phyloP scores from a whole-genome alignment of 2,888 invertebrate species.

The Eupeodes luniger region DNA sequence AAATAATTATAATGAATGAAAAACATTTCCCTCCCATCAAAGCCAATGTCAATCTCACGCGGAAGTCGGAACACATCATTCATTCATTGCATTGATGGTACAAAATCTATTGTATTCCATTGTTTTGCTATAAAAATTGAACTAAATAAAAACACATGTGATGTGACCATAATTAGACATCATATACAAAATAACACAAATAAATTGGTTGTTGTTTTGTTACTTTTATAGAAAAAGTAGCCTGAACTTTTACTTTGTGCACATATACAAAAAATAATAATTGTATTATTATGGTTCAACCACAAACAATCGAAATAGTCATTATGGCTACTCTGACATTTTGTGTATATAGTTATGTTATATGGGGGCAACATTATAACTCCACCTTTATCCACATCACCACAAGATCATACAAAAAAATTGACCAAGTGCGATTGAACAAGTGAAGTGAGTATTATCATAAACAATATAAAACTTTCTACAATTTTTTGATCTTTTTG shows the following conservation, averaged over 20 bases:
- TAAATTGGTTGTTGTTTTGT: not conserved
- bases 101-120: conserved; percentile 42
- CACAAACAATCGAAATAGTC: conserved; percentile 61
- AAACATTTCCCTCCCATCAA: conserved; percentile 11
- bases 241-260: conserved; percentile 63
- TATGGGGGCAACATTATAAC: conserved; percentile 12
- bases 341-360: not conserved
- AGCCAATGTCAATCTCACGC: conserved; percentile 36
- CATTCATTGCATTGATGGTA: conserved; percentile 31
- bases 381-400: conserved; percentile 44
- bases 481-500: conserved; percentile 24
- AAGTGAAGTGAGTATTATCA: not conserved
- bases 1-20: not conserved
- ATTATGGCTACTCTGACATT: conserved; percentile 44
- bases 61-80: conserved; percentile 41
- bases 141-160: conserved; percentile 56
- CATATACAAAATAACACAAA: not conserved
- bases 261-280: not conserved
- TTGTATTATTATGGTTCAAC: conserved; percentile 5
- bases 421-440: conserved; percentile 19
- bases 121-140: conserved; percentile 42
- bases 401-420: not conserved
- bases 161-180: conserved; percentile 68
- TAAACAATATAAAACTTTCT: conserved; percentile 57
- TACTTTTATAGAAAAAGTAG: not conserved